Conservation (phyloP, 2,113 vertebrate species). For the Dipodomys spectabilis region DNA sequence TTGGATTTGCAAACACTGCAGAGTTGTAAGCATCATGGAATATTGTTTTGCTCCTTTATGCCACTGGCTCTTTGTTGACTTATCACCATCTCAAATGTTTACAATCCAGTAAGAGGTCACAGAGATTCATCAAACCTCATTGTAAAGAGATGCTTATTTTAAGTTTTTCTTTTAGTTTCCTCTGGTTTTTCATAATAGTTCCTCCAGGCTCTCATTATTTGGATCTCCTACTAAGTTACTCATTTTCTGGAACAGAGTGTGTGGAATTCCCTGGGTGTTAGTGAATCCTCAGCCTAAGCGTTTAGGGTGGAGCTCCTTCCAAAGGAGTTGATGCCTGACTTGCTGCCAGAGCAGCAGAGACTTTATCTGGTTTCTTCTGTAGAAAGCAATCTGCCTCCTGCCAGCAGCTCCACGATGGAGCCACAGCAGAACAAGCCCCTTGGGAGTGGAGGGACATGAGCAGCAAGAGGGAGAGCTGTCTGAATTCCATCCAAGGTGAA, state of each 20-base stretch:
- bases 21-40: background rate
- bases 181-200: conserved; percentile 54
- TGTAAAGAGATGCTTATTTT: conserved; percentile 53
- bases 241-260: conserved; percentile 20
- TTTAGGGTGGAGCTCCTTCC: conserved; percentile 15
- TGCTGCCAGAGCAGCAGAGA: background rate
- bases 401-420: background rate
- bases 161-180: conserved; percentile 41
- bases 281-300: background rate
- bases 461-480: background rate
- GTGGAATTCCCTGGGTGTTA: conserved; percentile 37
- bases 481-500: background rate
- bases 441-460: background rate
- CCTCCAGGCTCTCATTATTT: conserved; percentile 55
- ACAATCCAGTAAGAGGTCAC: background rate
- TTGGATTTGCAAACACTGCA: background rate
- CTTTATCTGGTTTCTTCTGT: background rate
- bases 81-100: conserved; percentile 54
- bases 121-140: conserved; percentile 27
- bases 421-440: background rate
- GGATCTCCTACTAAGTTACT: conserved; percentile 61
- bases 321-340: background rate
- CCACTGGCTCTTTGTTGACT: background rate
- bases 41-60: background rate
- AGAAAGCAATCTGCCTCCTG: conserved; percentile 57